Base-by-base conservation (phyloP, 2,888 invertebrate species). In the Pelosia muscerda region DNA sequence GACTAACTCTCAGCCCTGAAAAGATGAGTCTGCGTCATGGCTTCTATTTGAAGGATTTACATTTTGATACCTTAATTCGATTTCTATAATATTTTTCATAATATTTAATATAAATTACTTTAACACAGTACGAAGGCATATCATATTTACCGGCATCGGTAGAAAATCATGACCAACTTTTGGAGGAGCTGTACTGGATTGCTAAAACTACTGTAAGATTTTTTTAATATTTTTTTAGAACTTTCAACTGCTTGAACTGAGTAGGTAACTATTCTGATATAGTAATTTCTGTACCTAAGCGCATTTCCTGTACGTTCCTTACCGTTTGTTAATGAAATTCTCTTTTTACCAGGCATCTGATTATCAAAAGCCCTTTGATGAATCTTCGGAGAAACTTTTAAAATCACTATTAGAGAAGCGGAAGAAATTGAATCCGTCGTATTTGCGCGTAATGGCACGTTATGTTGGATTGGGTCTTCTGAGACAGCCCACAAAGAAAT, bases 361-460 rank as follows among this genome's bases (percentile, higher is more conserved):
- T 78, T 91, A 92, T 72, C 91, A 94, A 77, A 89, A 77, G 70
- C 88, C 89, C 31, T 94, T 94, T 66, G 89, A 92, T 64, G 91
- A 90, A 38, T 82, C 88, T 10, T 92, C 92, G 11, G 91, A 90
- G 78, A 88, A 81, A 57, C 84, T 91, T 28, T 71, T 94, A 9
- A 92, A 88, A 71, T 89, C 88, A 4, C 81, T 94, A 22, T 76
- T 94, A 49, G 87, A 87, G 71, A 94, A 93, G 75, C 84, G 93
- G 23, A 93, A 91, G 79, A 91, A 89, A 74, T 75, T 93, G 15
- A 94, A 92, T 74, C 92, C 93, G 0, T 93, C 94, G 0, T 94
- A 94, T 74, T 87, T 94, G 15, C 84, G 94, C 58, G 92, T 94
- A 5, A 92, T 94, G 93, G 94, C 94, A n/a, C 87, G 93, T n/a